phyloP scores from a whole-genome alignment of 1,140 invertebrate genomes.

The Leptinotarsa lineolata region DNA sequence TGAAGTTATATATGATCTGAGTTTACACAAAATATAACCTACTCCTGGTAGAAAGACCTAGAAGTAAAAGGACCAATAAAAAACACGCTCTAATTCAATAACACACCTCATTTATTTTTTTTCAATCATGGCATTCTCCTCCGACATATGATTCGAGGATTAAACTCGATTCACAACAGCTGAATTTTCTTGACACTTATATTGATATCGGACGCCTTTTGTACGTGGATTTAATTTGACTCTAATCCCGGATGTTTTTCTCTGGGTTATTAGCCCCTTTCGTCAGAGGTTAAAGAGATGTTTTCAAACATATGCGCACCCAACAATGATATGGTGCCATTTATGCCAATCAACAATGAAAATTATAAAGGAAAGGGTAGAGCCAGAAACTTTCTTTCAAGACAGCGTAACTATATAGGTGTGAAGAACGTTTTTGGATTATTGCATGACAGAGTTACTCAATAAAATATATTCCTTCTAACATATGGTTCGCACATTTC shows the following conservation, averaged over 20 bases:
- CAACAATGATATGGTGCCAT: conserved; percentile 14
- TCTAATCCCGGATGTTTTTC: conserved; percentile 18
- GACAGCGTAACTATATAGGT: too few relatives aligned
- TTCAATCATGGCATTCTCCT: not conserved
- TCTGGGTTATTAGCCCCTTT: conserved; percentile 10
- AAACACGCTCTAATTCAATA: not conserved
- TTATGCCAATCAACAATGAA: not conserved
- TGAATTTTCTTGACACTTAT: conserved; percentile 11
- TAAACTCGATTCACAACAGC: conserved; percentile 14
- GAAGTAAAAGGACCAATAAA: too few relatives aligned
- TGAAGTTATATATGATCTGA: too few relatives aligned
- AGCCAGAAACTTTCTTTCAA: too few relatives aligned
- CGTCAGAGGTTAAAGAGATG: conserved; percentile 12
- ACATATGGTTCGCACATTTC: too few relatives aligned
- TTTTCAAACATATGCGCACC: conserved; percentile 15
- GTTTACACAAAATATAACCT: too few relatives aligned
- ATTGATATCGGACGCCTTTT: conserved; percentile 18
- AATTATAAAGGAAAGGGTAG: not conserved
- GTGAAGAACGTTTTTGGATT: too few relatives aligned
- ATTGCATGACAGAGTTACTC: too few relatives aligned
- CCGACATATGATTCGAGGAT: conserved; percentile 17
- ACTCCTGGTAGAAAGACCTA: too few relatives aligned
- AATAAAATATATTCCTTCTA: too few relatives aligned
- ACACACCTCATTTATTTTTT: not conserved
- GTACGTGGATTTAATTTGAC: conserved; percentile 4